Conservation (phyloP, 1,140 invertebrate species). For the Bilobella aurantiaca region DNA sequence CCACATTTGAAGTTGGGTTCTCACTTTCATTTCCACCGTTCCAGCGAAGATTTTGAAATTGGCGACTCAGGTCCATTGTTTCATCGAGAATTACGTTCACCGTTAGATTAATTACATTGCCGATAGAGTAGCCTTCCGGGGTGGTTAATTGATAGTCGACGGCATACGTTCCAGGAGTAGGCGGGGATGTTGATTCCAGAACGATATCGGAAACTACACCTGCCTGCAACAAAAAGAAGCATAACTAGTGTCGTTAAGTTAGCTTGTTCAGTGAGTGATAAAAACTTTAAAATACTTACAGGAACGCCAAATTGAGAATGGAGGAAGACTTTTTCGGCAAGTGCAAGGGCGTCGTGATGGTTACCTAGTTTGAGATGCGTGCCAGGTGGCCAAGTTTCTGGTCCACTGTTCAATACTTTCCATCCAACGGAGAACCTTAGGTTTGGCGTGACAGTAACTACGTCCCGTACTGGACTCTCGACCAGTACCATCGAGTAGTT, state of each 20-base stretch:
- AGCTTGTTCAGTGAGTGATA: not conserved
- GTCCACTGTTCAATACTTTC: conserved; percentile 66
- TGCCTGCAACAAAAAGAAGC: not conserved
- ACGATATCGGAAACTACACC: not conserved
- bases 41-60: not conserved
- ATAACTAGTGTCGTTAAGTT: not conserved
- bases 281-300: conserved; percentile 53
- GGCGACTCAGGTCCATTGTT: not conserved
- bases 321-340: conserved; percentile 15
- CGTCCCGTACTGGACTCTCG: not conserved
- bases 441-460: conserved; percentile 50
- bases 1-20: not conserved
- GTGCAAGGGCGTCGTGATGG: conserved; percentile 24
- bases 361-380: conserved; percentile 55
- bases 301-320: conserved; percentile 52
- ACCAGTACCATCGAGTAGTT: not conserved
- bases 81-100: conserved; percentile 44
- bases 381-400: conserved; percentile 64
- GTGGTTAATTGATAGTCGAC: conserved; percentile 49
- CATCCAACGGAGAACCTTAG: conserved; percentile 67
- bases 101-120: conserved; percentile 64
- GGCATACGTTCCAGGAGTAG: not conserved
- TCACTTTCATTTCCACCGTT: not conserved
- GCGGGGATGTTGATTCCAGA: not conserved
- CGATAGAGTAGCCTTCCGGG: conserved; percentile 66